Conservation (phyloP, 1,140 invertebrate species). For the Dufourea novaeangliae region DNA sequence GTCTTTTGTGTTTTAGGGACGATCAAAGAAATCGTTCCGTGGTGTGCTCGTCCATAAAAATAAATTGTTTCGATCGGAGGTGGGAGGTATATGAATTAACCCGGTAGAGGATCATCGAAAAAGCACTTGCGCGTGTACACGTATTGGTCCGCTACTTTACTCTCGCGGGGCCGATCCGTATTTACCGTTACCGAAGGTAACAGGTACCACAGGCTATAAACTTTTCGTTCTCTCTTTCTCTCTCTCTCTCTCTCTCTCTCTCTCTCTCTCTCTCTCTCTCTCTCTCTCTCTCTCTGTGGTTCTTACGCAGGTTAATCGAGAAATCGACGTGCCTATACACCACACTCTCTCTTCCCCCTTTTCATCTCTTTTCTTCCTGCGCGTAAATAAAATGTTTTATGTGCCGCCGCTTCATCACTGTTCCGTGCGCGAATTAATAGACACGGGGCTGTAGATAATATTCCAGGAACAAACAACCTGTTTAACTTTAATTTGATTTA, state of each 20-base stretch:
- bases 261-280: conserved; percentile 41
- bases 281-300: conserved; percentile 7
- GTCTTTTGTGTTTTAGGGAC: no score
- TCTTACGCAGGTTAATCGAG: conserved; percentile 26
- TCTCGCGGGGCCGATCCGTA: conserved; percentile 54
- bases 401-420: neutral
- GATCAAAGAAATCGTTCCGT: neutral
- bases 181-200: conserved; percentile 67
- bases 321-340: conserved; percentile 14
- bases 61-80: neutral
- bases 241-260: conserved; percentile 10
- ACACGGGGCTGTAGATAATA: no score
- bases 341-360: neutral
- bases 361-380: neutral
- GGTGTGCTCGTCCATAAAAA: neutral
- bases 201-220: conserved; percentile 56
- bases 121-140: conserved; percentile 50
- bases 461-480: no score
- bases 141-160: conserved; percentile 56
- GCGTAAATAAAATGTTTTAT: neutral
- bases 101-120: conserved; percentile 28
- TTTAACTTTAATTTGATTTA: no score
- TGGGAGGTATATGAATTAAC: conserved; percentile 25
- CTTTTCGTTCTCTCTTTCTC: conserved; percentile 45
- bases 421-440: neutral